Evolutionary conservation across 1,140 invertebrate species (phyloP).

Genomic region (Camponotus pennsylvanicus): DNA sequence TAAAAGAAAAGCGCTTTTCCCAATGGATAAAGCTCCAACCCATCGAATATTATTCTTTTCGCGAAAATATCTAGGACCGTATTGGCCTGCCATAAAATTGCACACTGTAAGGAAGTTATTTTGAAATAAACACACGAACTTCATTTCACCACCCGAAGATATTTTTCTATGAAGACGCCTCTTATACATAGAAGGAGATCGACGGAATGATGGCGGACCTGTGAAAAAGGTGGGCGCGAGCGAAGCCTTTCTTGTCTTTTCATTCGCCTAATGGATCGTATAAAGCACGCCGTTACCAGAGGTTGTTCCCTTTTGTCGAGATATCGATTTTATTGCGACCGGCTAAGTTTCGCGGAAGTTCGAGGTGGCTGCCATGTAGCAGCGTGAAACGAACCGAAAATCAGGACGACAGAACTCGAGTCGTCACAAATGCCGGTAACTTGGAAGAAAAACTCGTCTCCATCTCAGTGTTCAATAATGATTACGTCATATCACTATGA

Average conservation of each 20-base stretch:
- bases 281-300: slow-evolving; percentile 57
- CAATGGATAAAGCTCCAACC: slow-evolving; percentile 39
- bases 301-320: slow-evolving; percentile 56
- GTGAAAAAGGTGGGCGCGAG: slow-evolving; percentile 30
- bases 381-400: slow-evolving; percentile 48
- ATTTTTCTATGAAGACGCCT: slow-evolving; percentile 47
- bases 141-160: slow-evolving; percentile 22
- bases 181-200: slow-evolving; percentile 44
- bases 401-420: slow-evolving; percentile 35
- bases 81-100: slow-evolving; percentile 37
- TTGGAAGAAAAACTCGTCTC: slow-evolving; percentile 1
- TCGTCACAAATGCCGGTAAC: slow-evolving; percentile 13
- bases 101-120: slow-evolving; percentile 39
- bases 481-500: slow-evolving; percentile 31
- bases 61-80: slow-evolving; percentile 53
- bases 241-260: slow-evolving; percentile 60
- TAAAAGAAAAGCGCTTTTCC: slow-evolving; percentile 44
- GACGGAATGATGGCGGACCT: slow-evolving; percentile 3
- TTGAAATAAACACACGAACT: slow-evolving; percentile 57
- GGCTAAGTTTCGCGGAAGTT: slow-evolving; percentile 55
- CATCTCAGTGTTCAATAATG: slow-evolving; percentile 20
- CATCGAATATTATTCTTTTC: slow-evolving; percentile 49
- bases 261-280: slow-evolving; percentile 71
- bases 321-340: slow-evolving; percentile 68
- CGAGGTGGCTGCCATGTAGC: slow-evolving; percentile 1